These are phyloP conservation scores for Distichodus sexfasciatus DNA, from an alignment of 2,797 vertebrate species.

Conservation along the genomic window DNA sequence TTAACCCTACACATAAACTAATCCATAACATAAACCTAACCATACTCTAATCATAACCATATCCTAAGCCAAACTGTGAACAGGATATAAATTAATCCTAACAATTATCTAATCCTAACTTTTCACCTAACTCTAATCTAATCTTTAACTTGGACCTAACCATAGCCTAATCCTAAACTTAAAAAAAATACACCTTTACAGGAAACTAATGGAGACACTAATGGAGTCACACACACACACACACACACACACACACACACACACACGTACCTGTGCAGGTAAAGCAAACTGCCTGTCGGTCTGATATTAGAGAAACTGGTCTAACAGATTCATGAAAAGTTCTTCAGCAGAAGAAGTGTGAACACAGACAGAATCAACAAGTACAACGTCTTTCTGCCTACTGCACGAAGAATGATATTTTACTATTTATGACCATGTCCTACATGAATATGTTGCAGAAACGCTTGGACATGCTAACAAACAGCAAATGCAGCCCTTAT, in stretches of 20 bases:
- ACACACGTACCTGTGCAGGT: background rate
- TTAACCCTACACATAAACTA: no score
- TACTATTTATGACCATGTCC: conserved; percentile 20
- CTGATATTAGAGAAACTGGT: no score
- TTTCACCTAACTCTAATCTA: no score
- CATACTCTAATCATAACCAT: no score
- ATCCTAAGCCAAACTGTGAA: no score
- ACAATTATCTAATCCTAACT: no score
- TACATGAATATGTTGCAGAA: conserved; percentile 29
- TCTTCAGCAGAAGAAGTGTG: background rate
- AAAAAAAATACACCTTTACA: background rate
- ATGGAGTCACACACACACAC: background rate
- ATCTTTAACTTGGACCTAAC: no score
- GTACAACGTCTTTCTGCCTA: background rate
- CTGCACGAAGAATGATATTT: background rate
- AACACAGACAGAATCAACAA: background rate
- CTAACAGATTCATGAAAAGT: no score
- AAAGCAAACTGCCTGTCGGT: no score
- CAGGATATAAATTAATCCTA: no score
- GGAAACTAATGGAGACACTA: background rate
- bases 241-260: background rate
- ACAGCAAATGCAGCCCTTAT: conserved; percentile 6
- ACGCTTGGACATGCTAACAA: background rate
- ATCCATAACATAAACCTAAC: no score
- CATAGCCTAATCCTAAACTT: no score